phyloP scores from a whole-genome alignment of 92 coral and sea anemone species.

The Paragorgia papillata region DNA sequence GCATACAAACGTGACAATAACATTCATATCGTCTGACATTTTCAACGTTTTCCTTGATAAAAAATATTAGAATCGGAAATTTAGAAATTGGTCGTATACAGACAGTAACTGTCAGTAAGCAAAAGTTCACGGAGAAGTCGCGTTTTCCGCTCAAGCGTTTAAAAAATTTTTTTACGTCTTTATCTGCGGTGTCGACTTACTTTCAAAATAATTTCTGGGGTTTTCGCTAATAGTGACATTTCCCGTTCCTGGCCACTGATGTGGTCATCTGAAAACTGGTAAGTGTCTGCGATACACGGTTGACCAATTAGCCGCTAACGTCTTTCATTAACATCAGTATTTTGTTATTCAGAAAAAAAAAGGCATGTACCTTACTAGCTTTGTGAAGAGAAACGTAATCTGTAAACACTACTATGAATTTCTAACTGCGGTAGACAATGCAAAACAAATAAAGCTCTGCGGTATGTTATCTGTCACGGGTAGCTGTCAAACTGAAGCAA shows the following conservation, averaged over 20 bases:
- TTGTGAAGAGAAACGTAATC: constrained; percentile 31
- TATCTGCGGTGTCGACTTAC: constrained; percentile 51
- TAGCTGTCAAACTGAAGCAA: constrained; percentile 45
- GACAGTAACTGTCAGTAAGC: too few species aligned
- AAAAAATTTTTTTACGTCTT: constrained; percentile 15
- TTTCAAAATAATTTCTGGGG: constrained; percentile 50
- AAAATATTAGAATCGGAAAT: background rate
- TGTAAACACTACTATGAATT: constrained; percentile 42
- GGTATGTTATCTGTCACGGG: constrained; percentile 49
- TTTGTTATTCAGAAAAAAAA: constrained; percentile 36
- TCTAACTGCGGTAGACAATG: constrained; percentile 51
- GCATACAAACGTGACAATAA: background rate
- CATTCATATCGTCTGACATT: background rate
- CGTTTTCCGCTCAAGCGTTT: constrained; percentile 2
- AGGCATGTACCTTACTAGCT: constrained; percentile 3
- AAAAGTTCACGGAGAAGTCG: background rate
- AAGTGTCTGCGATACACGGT: constrained; percentile 14
- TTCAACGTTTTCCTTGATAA: background rate
- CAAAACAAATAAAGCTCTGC: constrained; percentile 49
- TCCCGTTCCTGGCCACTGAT: constrained; percentile 45
- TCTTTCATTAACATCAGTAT: constrained; percentile 33
- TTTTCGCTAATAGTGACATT: constrained; percentile 41
- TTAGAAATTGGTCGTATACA: too few species aligned
- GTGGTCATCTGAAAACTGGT: constrained; percentile 24
- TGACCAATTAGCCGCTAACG: constrained; percentile 49